phyloP scores from a whole-genome alignment of 2,888 invertebrate species.

The Cantharis nigra region DNA sequence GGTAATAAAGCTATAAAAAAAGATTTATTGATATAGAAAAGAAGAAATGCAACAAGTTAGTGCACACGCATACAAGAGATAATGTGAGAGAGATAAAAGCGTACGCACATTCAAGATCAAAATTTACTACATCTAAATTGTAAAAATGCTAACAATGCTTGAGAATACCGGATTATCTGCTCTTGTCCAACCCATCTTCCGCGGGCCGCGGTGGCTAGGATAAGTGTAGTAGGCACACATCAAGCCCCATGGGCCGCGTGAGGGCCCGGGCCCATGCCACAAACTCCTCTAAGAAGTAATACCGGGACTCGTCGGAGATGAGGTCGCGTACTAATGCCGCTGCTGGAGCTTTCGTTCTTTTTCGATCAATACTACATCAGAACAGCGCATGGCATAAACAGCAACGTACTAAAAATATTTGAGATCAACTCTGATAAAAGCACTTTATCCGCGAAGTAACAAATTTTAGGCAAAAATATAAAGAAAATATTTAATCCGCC shows the following conservation, averaged over 20 bases:
- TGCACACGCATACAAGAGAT: conserved; percentile 12
- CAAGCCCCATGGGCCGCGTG: conserved; percentile 41
- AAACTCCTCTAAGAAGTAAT: conserved; percentile 36
- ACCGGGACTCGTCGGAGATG: conserved; percentile 42
- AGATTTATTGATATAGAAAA: background rate
- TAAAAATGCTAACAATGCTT: conserved; percentile 44
- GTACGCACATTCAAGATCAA: conserved; percentile 22
- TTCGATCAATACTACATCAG: conserved; percentile 46
- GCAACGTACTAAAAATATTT: conserved; percentile 17
- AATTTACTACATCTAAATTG: conserved; percentile 39
- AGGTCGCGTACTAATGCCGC: conserved; percentile 49
- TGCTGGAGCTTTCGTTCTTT: conserved; percentile 42
- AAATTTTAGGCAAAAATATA: background rate
- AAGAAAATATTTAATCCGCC: background rate
- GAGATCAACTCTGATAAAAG: background rate
- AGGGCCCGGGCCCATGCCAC: conserved; percentile 34
- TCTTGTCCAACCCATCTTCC: conserved; percentile 52
- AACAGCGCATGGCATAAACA: conserved; percentile 39
- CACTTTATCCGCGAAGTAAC: background rate
- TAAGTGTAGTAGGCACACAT: conserved; percentile 57
- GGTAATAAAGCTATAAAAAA: background rate
- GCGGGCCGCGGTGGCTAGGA: conserved; percentile 52
- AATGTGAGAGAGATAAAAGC: conserved; percentile 18
- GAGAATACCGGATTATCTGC: conserved; percentile 49
- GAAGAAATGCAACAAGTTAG: conserved; percentile 25